Conservation (phyloP, 92 coral and sea anemone species). For the Parazoanthus darwini region DNA sequence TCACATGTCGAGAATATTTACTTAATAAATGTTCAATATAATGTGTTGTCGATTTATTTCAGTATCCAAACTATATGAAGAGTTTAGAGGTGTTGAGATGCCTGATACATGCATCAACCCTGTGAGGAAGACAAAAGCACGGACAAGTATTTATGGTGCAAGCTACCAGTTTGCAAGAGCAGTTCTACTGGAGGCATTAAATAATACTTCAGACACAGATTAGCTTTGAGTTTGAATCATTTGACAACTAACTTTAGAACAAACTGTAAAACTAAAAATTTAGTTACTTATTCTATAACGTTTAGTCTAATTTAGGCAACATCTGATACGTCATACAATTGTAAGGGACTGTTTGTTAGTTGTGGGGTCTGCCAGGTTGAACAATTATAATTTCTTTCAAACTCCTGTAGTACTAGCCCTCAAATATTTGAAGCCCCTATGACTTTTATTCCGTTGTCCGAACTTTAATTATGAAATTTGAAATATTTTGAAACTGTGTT, state of each 20-base stretch:
- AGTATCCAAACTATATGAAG: background rate
- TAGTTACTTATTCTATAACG: no score
- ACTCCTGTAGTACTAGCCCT: no score
- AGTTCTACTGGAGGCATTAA: background rate
- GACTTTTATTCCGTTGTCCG: no score
- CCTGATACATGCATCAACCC: background rate
- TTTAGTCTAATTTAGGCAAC: background rate
- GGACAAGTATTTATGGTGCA: conserved; percentile 7
- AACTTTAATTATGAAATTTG: no score
- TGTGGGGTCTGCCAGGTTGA: no score
- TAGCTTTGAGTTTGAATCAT: background rate
- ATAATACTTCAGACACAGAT: background rate
- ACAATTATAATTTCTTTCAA: no score
- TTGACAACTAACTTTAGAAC: background rate
- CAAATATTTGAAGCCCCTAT: no score
- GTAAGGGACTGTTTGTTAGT: no score
- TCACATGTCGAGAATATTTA: background rate
- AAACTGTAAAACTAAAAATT: background rate
- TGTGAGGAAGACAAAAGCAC: conserved; percentile 13
- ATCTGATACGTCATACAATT: no score
- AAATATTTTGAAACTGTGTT: no score
- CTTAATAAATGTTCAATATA: no score
- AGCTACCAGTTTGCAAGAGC: background rate
- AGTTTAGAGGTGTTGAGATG: background rate
- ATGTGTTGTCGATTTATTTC: no score